These are phyloP conservation scores for Pseudochirops cupreus DNA, from an alignment of 2,797 vertebrate genomes.

Conservation along the genomic window DNA sequence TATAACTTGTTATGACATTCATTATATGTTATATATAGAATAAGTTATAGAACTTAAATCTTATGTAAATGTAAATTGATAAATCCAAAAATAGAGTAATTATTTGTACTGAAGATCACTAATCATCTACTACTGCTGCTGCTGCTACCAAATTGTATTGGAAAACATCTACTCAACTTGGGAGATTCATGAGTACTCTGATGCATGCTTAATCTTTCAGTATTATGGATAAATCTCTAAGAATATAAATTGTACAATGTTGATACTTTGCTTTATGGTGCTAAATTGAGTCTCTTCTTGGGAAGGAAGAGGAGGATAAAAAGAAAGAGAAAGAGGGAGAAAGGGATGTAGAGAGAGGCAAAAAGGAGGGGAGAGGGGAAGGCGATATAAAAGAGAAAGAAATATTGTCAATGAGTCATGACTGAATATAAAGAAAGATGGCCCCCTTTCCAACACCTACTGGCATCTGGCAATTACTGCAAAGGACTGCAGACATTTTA, in stretches of 20 bases:
- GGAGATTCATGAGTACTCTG: background rate
- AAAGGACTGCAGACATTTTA: background rate
- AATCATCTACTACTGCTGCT: background rate
- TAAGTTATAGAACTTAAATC: background rate
- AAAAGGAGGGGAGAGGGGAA: background rate
- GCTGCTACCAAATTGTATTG: background rate
- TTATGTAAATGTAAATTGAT: background rate
- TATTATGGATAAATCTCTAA: background rate
- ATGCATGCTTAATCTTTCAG: background rate
- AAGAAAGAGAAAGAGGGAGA: background rate
- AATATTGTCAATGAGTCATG: background rate
- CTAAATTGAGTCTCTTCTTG: background rate
- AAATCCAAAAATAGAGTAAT: background rate
- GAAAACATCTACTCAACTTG: background rate
- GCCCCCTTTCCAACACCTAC: background rate
- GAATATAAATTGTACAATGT: background rate
- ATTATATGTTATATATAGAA: background rate
- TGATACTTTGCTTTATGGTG: background rate
- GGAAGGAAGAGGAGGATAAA: background rate
- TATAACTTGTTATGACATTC: background rate
- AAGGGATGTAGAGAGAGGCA: background rate
- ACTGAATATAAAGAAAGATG: background rate
- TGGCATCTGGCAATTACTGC: background rate
- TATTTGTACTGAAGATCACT: background rate
- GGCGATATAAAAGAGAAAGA: background rate